phyloP scores from a whole-genome alignment of 92 coral and sea anemone genomes.

The Siderastrea siderea region DNA sequence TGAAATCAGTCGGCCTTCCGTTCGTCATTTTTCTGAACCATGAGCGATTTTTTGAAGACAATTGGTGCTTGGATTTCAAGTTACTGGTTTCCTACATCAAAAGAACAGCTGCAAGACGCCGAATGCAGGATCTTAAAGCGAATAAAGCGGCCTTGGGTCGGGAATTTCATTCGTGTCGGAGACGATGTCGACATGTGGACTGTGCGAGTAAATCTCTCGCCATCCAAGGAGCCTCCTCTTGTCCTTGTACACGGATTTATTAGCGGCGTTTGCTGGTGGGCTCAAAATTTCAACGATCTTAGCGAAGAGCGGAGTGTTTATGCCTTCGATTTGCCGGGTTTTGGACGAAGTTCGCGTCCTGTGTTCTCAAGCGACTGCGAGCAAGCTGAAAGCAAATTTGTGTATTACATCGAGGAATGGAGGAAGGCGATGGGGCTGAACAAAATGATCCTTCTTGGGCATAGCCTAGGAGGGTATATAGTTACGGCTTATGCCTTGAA shows the following conservation, averaged over 20 bases:
- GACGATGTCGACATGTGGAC: conserved; percentile 89
- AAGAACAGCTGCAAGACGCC: conserved; percentile 82
- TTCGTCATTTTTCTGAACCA: neutral
- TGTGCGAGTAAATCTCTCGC: conserved; percentile 81
- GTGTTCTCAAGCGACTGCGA: conserved; percentile 65
- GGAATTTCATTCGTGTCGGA: conserved; percentile 84
- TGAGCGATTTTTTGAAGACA: conserved; percentile 29
- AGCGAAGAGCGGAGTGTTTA: conserved; percentile 88
- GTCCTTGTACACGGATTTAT: conserved; percentile 93
- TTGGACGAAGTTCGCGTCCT: conserved; percentile 96
- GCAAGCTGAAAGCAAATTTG: conserved; percentile 84
- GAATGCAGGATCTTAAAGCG: conserved; percentile 79
- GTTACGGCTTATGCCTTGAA: conserved; percentile 88
- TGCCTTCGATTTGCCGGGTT: conserved; percentile 97
- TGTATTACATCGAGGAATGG: conserved; percentile 93
- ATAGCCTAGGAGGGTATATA: conserved; percentile 95
- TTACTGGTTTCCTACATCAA: conserved; percentile 84
- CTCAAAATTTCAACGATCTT: conserved; percentile 77
- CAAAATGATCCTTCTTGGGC: conserved; percentile 89
- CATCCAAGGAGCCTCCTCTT: conserved; percentile 76
- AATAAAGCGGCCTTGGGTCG: conserved; percentile 81
- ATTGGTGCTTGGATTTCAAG: conserved; percentile 72
- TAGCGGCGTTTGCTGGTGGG: conserved; percentile 96
- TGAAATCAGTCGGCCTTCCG: neutral
- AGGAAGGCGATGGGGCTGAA: conserved; percentile 86